These are phyloP conservation scores for Tromatobia lineatoria DNA, from an alignment of 2,888 invertebrate species.

Conservation along the genomic window DNA sequence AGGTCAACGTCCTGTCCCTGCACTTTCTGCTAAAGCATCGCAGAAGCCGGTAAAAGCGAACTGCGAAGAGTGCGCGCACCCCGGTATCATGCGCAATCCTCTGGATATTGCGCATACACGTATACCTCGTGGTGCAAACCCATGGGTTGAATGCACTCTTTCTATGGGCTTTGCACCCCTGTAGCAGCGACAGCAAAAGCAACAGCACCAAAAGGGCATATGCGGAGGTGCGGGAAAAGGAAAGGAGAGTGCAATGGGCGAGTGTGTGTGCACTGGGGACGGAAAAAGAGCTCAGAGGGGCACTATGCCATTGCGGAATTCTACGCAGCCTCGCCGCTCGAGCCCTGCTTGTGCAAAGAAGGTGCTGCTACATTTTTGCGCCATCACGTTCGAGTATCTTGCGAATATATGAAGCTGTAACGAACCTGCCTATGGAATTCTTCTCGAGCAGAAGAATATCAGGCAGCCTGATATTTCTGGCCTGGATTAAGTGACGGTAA, in stretches of 20 bases:
- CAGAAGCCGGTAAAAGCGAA: slow-evolving; percentile 19
- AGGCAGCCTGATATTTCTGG: no score
- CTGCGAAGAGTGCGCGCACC: slow-evolving; percentile 50
- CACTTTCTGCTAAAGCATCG: slow-evolving; percentile 14
- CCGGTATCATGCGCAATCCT: slow-evolving; percentile 74
- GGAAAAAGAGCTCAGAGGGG: slow-evolving; percentile 64
- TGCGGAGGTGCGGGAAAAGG: slow-evolving; percentile 36
- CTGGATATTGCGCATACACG: slow-evolving; percentile 76
- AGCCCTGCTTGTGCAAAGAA: background rate
- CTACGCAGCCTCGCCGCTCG: slow-evolving; percentile 6
- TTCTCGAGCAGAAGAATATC: no score
- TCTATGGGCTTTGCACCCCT: slow-evolving; percentile 61
- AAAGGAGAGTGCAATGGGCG: slow-evolving; percentile 42
- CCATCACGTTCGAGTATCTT: background rate
- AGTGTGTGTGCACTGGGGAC: slow-evolving; percentile 29
- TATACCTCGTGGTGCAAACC: slow-evolving; percentile 32
- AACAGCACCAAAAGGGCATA: slow-evolving; percentile 63
- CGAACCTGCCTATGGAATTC: background rate
- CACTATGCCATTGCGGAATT: slow-evolving; percentile 61
- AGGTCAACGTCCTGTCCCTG: slow-evolving; percentile 84
- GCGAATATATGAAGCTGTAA: slow-evolving; percentile 12
- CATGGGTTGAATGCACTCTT: slow-evolving; percentile 68
- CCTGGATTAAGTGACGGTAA: no score
- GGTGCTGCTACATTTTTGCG: slow-evolving; percentile 17
- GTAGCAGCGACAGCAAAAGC: slow-evolving; percentile 15